These are phyloP conservation scores for Scomber colias DNA, from an alignment of 2,113 vertebrate species.

Conservation along the genomic window DNA sequence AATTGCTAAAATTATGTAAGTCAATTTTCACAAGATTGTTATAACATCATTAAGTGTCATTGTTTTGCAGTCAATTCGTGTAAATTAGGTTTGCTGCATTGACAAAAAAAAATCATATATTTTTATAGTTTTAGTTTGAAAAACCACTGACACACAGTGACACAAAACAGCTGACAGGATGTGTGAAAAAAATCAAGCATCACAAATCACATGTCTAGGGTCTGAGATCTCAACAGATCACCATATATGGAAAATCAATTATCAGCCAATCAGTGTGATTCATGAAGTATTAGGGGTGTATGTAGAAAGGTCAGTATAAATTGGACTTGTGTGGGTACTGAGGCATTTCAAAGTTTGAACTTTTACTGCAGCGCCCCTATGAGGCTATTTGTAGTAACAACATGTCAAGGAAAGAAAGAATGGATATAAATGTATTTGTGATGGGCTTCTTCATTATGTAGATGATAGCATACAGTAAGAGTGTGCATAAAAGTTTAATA, in stretches of 20 bases:
- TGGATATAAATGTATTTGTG: neutral
- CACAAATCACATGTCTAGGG: too few species aligned
- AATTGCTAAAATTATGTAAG: neutral
- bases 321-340: neutral
- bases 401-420: neutral
- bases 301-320: conserved; percentile 14
- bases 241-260: neutral
- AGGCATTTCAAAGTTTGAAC: neutral
- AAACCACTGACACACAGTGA: neutral
- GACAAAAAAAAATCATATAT: too few species aligned
- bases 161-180: too few species aligned
- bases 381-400: neutral
- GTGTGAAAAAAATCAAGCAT: too few species aligned
- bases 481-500: conserved; percentile 33
- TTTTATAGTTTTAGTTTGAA: too few species aligned
- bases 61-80: neutral
- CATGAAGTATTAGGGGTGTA: neutral
- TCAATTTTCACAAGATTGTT: neutral
- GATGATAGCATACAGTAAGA: neutral
- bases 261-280: neutral
- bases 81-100: neutral
- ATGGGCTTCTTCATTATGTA: conserved; percentile 6
- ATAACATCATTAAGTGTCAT: neutral
- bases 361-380: neutral
- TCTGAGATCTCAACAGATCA: too few species aligned